phyloP scores from a whole-genome alignment of 2,113 vertebrate species.

The Cepphus grylle region DNA sequence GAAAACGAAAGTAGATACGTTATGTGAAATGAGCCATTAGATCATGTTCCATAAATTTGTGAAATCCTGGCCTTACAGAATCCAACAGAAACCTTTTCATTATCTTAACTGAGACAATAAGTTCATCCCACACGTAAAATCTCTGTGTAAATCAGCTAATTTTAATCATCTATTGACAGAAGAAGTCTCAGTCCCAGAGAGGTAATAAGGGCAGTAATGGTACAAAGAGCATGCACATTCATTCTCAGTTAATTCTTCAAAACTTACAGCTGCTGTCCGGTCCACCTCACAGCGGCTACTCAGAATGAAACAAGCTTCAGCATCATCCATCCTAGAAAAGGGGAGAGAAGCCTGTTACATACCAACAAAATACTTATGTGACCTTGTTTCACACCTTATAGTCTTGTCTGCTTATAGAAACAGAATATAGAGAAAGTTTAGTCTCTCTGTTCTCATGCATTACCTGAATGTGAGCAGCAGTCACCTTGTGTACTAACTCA shows the following conservation, averaged over 20 bases:
- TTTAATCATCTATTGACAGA: not conserved
- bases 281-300: slow-evolving; percentile 96
- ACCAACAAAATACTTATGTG: not conserved
- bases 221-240: not conserved
- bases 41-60: not conserved
- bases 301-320: slow-evolving; percentile 95
- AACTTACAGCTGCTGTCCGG: slow-evolving; percentile 93
- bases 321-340: slow-evolving; percentile 89
- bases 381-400: not conserved
- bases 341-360: slow-evolving; percentile 3
- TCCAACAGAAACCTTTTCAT: not conserved
- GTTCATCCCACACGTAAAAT: not conserved
- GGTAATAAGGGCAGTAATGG: not conserved
- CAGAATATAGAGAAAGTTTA: not conserved
- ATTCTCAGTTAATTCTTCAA: not conserved
- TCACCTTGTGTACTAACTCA: not conserved
- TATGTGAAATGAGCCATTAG: not conserved
- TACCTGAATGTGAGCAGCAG: not conserved
- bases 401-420: not conserved
- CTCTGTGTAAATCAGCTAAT: not conserved
- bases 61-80: not conserved
- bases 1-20: not conserved
- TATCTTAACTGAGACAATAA: not conserved
- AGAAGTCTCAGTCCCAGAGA: not conserved
- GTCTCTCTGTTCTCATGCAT: not conserved